Conservation (phyloP, 2,113 vertebrate genomes). For the Erythrocercus mccallii region DNA sequence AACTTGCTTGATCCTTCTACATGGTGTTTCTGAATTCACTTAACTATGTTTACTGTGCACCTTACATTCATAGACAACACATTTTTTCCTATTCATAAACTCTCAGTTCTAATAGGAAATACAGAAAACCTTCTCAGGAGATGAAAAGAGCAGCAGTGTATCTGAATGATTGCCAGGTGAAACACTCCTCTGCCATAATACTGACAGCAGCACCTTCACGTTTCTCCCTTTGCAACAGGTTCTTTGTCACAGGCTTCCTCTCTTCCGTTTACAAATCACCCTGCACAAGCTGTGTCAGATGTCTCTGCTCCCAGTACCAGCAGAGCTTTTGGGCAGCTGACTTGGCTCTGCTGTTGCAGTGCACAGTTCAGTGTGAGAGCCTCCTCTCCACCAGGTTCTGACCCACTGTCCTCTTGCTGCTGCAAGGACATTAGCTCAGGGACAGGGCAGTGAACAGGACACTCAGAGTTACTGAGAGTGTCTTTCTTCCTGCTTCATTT, state of each 20-base stretch:
- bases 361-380: neutral
- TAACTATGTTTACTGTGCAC: neutral
- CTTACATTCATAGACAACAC: neutral
- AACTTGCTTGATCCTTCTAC: neutral
- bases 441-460: neutral
- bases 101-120: neutral
- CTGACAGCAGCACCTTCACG: neutral
- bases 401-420: neutral
- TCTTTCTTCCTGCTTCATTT: neutral
- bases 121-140: neutral
- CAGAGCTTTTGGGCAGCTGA: neutral
- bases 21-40: neutral
- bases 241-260: neutral
- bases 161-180: neutral
- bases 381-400: accelerated
- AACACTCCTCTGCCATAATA: neutral
- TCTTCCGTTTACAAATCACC: neutral
- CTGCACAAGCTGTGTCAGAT: neutral
- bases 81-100: neutral
- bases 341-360: neutral
- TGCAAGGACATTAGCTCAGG: neutral
- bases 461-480: neutral
- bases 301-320: neutral
- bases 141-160: neutral
- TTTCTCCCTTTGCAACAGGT: neutral